Conservation (phyloP, 2,888 invertebrate species). For the Troides oblongomaculatus region DNA sequence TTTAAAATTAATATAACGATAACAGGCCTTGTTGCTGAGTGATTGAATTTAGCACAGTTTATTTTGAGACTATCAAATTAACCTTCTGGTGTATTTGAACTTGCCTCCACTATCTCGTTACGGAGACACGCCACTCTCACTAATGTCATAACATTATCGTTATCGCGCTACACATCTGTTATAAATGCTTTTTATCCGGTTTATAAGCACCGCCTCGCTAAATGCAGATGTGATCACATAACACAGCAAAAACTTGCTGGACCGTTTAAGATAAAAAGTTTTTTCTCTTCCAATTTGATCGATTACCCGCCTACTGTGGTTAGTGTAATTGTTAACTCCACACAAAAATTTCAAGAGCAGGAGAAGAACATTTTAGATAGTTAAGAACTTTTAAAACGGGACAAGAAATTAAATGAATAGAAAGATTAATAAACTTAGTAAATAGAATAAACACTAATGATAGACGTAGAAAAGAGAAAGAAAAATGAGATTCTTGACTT, state of each 20-base stretch:
- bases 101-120: slow-evolving; percentile 47
- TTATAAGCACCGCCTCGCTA: slow-evolving; percentile 18
- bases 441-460: too few species aligned
- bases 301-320: slow-evolving; percentile 14
- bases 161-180: slow-evolving; percentile 39
- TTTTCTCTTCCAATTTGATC: slow-evolving; percentile 15
- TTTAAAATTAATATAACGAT: neutral
- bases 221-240: slow-evolving; percentile 18
- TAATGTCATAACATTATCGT: slow-evolving; percentile 40
- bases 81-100: slow-evolving; percentile 66
- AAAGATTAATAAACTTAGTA: too few species aligned
- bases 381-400: too few species aligned
- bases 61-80: slow-evolving; percentile 50
- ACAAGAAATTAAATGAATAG: too few species aligned
- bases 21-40: slow-evolving; percentile 15
- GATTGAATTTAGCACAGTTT: slow-evolving; percentile 50
- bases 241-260: slow-evolving; percentile 9
- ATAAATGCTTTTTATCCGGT: slow-evolving; percentile 32
- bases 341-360: slow-evolving; percentile 9
- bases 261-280: slow-evolving; percentile 9
- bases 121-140: slow-evolving; percentile 41
- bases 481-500: too few species aligned
- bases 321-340: slow-evolving; percentile 10
- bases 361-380: neutral
- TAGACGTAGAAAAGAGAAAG: too few species aligned